phyloP scores from a whole-genome alignment of 1,140 invertebrate genomes.

The Leptinotarsa defecta region DNA sequence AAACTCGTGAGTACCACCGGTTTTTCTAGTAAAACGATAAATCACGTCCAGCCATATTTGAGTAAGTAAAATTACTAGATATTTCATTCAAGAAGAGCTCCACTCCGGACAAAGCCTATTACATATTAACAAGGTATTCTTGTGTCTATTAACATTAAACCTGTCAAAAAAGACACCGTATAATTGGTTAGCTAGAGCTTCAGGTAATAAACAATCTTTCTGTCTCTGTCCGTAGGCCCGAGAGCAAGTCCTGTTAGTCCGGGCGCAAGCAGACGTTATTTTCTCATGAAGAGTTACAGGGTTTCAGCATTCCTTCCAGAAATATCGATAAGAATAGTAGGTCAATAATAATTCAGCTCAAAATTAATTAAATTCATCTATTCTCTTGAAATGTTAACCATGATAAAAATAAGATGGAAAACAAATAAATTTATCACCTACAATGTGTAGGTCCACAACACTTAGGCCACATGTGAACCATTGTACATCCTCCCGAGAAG shows the following conservation, averaged over 20 bases:
- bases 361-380: no score
- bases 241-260: conserved; percentile 11
- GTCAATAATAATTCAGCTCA: no score
- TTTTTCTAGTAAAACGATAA: neutral
- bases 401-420: no score
- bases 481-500: no score
- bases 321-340: no score
- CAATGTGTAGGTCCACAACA: no score
- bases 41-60: conserved; percentile 17
- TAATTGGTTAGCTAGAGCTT: conserved; percentile 54
- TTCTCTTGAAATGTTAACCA: no score
- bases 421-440: no score
- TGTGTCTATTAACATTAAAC: conserved; percentile 55
- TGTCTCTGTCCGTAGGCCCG: conserved; percentile 37
- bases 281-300: no score
- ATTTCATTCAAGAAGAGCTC: conserved; percentile 29
- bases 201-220: conserved; percentile 54
- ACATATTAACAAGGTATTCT: conserved; percentile 56
- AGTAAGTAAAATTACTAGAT: conserved; percentile 33
- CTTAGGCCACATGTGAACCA: no score
- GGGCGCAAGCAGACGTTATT: no score
- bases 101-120: conserved; percentile 46
- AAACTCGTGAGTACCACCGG: neutral
- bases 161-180: conserved; percentile 55
- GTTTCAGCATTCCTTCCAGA: no score